Conservation (phyloP, 2,113 vertebrate species). For the Microcebus lehilahytsara region DNA sequence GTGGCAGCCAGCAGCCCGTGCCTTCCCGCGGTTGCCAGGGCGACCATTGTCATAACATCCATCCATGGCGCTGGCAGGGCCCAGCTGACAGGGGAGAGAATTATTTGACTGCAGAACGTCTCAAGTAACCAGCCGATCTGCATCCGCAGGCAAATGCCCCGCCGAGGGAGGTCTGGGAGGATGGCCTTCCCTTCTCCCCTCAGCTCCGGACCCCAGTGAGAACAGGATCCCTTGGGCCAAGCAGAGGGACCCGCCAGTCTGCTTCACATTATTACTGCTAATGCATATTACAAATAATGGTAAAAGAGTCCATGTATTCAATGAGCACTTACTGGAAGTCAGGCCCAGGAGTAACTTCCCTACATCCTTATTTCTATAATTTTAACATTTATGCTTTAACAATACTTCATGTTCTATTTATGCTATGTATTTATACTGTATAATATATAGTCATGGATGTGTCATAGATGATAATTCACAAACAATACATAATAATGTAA, state of each 20-base stretch:
- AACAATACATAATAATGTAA: neutral
- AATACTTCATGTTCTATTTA: neutral
- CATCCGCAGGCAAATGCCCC: slow-evolving; percentile 38
- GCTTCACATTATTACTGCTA: neutral
- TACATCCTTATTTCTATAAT: neutral
- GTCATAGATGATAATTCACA: neutral
- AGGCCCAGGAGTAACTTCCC: neutral
- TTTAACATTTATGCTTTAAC: neutral
- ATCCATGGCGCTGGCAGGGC: neutral
- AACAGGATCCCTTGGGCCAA: fast-evolving
- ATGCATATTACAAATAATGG: neutral
- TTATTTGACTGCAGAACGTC: slow-evolving; percentile 31
- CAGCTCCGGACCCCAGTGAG: neutral
- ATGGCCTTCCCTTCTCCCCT: neutral
- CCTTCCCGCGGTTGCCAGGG: slow-evolving; percentile 67
- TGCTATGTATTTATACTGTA: neutral
- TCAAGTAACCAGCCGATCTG: slow-evolving; percentile 25
- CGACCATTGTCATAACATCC: slow-evolving; percentile 71
- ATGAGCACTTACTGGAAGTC: too few relatives aligned
- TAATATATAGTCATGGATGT: neutral
- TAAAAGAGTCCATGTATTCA: neutral
- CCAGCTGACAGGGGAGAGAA: slow-evolving; percentile 48
- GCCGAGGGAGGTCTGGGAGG: neutral
- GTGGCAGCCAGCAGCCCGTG: neutral
- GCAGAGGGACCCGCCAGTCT: neutral